A percentile compares a stretch with the other conserved stretches of the same genome.
phyloP scores from a whole-genome alignment of 2,888 invertebrate species.

The Nycteola revayana region DNA sequence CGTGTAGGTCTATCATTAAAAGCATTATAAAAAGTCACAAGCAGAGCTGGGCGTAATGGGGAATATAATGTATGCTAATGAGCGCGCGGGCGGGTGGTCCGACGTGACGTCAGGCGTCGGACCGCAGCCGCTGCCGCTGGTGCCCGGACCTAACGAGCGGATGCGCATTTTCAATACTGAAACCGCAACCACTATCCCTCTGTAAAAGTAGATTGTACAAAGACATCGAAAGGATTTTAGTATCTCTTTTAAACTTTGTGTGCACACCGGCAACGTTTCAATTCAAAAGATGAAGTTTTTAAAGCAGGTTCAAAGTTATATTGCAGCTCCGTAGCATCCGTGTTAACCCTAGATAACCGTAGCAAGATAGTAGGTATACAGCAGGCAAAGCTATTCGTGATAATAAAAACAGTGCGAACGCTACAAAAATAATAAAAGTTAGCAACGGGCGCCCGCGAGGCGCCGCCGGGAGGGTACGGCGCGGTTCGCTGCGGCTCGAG shows the following conservation, averaged over 20 bases:
- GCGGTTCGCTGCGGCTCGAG: conserved; percentile 34
- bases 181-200: conserved; percentile 34
- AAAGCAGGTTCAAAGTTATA: conserved; percentile 5
- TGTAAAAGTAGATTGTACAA: conserved; percentile 27
- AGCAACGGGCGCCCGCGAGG: conserved; percentile 59
- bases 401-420: conserved; percentile 63
- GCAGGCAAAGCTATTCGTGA: conserved; percentile 52
- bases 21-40: conserved; percentile 66
- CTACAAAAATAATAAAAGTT: conserved; percentile 75
- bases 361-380: conserved; percentile 20
- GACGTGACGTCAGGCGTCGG: conserved; percentile 77
- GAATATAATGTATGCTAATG: conserved; percentile 81
- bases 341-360: no score
- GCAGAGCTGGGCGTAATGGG: conserved; percentile 68
- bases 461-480: conserved; percentile 43
- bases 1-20: conserved; percentile 58
- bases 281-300: not conserved
- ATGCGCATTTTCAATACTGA: conserved; percentile 71
- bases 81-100: conserved; percentile 61
- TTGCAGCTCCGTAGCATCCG: conserved; percentile 4
- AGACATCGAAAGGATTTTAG: conserved; percentile 14
- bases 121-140: conserved; percentile 62
- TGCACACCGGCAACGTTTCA: no score
- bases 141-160: conserved; percentile 68
- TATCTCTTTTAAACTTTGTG: no score